Evolutionary conservation across 2,797 vertebrate genomes (phyloP), one percentile per base, ranked within the genome.

Genomic region (Poeciliopsis gracilis): DNA sequence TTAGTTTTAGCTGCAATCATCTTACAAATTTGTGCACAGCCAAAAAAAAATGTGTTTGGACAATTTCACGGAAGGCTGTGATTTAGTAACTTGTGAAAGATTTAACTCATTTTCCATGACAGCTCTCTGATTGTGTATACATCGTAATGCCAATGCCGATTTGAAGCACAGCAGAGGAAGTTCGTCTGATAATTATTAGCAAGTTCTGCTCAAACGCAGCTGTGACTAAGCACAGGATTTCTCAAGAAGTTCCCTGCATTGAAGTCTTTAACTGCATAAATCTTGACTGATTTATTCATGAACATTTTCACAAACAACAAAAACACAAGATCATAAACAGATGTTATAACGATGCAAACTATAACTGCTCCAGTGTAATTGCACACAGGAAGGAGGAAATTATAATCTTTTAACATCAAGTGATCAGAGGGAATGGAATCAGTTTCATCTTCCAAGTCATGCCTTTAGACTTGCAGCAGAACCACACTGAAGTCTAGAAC

Each of bases 101-200:
- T 38, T 38, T 4, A 1, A 1, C 33, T 38, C 16, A 66, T 36
- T 38, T 66, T 38, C 61, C 61, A 38, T 23, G 61, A 33, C 61
- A 66, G 16, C 33, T 66, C 33, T 66, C 61, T 36, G 61, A 66
- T 66, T 66, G 30, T 66, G 61, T 63, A 63, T 61, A 61, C 13
- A 30, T 36, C 30, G 7, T 36, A 36, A 63, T 36, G 59, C 28
- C 59, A 63, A 18, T 33, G 28, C 15, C 36, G 28, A 63, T 18
- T 36, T 63, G 59, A 13, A 15, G 13, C 9, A 9, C 30, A 66
- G 15, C 33, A 66, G 33, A 38, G 33, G 8, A 66, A 66, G 33
- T 66, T 9, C 16, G 6, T 36, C 15, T 33, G 30, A 36, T 7
- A 36, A 36, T 18, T 66, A 66, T 38, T 66, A 36, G 61, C 2